Evolutionary conservation across 2,113 vertebrate genomes (phyloP).

Genomic region (Sander vitreus): DNA sequence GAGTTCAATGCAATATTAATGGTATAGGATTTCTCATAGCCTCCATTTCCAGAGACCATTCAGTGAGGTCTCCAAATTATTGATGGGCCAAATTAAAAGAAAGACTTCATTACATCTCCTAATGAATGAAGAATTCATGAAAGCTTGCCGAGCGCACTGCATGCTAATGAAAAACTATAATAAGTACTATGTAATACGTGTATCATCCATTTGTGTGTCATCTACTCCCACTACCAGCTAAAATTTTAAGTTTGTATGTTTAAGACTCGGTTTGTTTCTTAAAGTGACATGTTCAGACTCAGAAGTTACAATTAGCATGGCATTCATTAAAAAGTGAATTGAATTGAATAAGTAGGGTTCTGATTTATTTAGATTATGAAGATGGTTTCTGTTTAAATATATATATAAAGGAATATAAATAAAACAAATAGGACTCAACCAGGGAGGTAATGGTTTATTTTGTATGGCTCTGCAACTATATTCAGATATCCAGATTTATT

Average conservation of each 20-base stretch:
- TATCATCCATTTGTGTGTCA: conserved; percentile 45
- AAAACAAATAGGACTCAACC: neutral
- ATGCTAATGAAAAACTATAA: conserved; percentile 68
- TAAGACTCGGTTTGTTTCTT: conserved; percentile 33
- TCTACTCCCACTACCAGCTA: conserved; percentile 22
- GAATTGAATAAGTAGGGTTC: neutral
- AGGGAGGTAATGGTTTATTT: neutral
- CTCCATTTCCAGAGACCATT: conserved; percentile 78
- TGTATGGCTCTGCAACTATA: neutral
- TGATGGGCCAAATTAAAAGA: conserved; percentile 80
- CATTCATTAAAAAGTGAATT: conserved; percentile 29
- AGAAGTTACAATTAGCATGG: conserved; percentile 6
- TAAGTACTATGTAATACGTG: conserved; percentile 45
- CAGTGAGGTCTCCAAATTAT: conserved; percentile 77
- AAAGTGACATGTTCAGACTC: conserved; percentile 22
- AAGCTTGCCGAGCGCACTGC: conserved; percentile 48
- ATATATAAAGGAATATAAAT: conserved; percentile 14
- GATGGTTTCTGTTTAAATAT: neutral
- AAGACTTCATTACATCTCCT: conserved; percentile 77
- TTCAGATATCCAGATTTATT: neutral
- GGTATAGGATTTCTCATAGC: conserved; percentile 68
- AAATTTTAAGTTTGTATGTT: conserved; percentile 30
- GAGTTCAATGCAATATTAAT: conserved; percentile 82
- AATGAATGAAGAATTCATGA: conserved; percentile 80
- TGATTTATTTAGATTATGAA: conserved; percentile 15